These are phyloP conservation scores for Emmelina monodactyla DNA, from an alignment of 2,888 invertebrate species.

Conservation along the genomic window DNA sequence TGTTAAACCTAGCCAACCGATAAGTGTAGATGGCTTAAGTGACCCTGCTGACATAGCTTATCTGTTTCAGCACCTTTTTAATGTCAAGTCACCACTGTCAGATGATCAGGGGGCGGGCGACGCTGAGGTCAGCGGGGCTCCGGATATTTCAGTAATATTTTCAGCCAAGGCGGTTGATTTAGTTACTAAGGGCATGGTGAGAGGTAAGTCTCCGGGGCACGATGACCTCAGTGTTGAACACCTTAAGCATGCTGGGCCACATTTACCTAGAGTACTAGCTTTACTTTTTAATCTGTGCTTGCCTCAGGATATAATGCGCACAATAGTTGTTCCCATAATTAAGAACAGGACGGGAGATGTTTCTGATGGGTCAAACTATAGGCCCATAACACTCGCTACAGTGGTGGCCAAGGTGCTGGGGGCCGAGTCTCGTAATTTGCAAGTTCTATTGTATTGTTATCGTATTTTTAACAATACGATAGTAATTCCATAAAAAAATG, in stretches of 20 bases:
- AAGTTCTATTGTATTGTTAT: too few relatives aligned
- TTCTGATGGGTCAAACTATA: background rate
- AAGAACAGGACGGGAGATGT: background rate
- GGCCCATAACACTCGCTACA: background rate
- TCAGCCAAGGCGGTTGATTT: too few relatives aligned
- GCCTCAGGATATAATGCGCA: background rate
- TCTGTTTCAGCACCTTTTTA: constrained; percentile 1
- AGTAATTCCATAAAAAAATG: too few relatives aligned
- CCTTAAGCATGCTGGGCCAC: background rate
- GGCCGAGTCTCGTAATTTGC: too few relatives aligned
- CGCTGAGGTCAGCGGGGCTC: too few relatives aligned
- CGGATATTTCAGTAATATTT: too few relatives aligned
- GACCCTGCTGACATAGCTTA: background rate
- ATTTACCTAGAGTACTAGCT: background rate
- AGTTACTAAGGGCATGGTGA: too few relatives aligned
- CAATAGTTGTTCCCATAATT: background rate
- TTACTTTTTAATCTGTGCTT: background rate
- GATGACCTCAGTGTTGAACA: too few relatives aligned
- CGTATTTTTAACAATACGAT: too few relatives aligned
- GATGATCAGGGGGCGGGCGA: background rate
- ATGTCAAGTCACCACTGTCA: background rate
- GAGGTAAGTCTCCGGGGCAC: too few relatives aligned
- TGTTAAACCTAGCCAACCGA: background rate
- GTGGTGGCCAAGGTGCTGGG: too few relatives aligned
- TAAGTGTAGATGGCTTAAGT: constrained; percentile 1